phyloP scores from a whole-genome alignment of 2,113 vertebrate genomes.

The Burhinus oedicnemus region DNA sequence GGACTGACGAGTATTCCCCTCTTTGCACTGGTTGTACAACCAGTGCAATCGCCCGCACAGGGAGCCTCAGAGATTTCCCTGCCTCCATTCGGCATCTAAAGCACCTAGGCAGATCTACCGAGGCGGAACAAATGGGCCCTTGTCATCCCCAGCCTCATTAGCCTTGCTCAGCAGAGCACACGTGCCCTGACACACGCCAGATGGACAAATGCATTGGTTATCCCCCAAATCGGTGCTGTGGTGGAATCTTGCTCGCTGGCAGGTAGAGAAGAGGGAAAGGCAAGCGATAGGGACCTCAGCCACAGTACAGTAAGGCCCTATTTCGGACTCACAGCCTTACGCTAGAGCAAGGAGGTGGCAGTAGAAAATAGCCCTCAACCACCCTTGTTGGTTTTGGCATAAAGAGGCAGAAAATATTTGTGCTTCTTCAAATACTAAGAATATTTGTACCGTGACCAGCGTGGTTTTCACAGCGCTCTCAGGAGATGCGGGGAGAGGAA shows the following conservation, averaged over 20 bases:
- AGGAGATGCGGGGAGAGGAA: neutral
- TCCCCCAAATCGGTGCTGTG: neutral
- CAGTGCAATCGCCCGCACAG: accelerated
- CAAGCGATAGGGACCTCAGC: neutral
- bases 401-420: constrained; percentile 22
- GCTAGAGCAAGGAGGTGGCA: neutral
- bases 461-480: neutral
- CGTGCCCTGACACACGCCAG: neutral
- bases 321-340: neutral
- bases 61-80: neutral
- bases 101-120: neutral
- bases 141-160: neutral
- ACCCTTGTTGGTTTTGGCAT: constrained; percentile 33
- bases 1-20: neutral
- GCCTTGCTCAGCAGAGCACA: neutral
- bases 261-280: neutral
- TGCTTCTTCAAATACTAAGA: neutral
- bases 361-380: neutral
- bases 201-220: neutral
- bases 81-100: neutral
- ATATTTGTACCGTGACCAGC: neutral
- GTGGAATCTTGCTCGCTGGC: neutral
- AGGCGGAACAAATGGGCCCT: neutral
- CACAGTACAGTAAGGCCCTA: neutral
- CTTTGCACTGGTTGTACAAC: accelerated